Evolutionary conservation across 2,797 vertebrate genomes (phyloP), one percentile per base, ranked within the genome.

Genomic region (Silurus aristotelis): DNA sequence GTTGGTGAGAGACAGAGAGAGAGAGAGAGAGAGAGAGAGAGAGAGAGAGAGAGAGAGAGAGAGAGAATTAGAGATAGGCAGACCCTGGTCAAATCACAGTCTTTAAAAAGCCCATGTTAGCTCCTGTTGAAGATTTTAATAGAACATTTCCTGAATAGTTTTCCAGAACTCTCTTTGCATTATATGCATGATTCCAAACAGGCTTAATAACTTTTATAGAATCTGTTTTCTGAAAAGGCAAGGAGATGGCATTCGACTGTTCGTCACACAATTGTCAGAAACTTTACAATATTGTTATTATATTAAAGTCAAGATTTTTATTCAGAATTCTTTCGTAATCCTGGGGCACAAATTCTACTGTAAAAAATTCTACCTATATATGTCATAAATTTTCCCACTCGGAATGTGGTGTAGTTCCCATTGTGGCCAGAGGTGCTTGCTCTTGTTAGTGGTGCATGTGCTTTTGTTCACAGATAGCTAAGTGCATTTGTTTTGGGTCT

Each of bases 1-100:
- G 93, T 63, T 64, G 61, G 84, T 1, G 80, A 3, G 84, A 70
- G 77, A 82, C 66, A 68, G 67, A 78, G 3, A 68, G 72, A 75
- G 6, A 13, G 61, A 80, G 64, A 78, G 38, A 80, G 58, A 72
- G 52, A 81, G 46, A 70, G 63, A 77, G 63, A 82, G 15, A 81
- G 61, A 52, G 63, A 82, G 58, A 58, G 20, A 63, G 31, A 71
- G 17, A 56, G 27, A 75, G n/a, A 80, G 60, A 72, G 48, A 67
- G 73, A 61, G 63, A 68, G 52, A 70, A 7, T 68, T 48, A 68
- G 63, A 83, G 60, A 46, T 20, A 82, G 43, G 63, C 10, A 68
- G 52, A 68, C 1, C 43, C 9, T 20, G 27, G 25, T 78, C 76
- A 43, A 61, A 61, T 61, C 56, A 43, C 56, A 61, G 9, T 38